phyloP scores from a whole-genome alignment of 2,888 invertebrate species.

The Trimorus sp. region DNA sequence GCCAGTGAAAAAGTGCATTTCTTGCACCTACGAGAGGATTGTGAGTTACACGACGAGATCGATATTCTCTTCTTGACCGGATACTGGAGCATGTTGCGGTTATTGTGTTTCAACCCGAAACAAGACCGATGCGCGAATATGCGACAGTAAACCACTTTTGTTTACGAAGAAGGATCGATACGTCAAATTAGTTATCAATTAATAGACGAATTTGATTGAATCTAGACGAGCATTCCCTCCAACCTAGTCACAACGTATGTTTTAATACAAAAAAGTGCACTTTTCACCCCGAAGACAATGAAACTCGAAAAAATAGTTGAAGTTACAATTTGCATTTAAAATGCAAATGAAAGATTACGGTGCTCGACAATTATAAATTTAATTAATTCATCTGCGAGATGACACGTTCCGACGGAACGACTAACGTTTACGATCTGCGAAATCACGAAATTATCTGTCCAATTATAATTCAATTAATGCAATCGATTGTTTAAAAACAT shows the following conservation, averaged over 20 bases:
- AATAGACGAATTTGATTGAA: not conserved
- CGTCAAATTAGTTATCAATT: slow-evolving; percentile 15
- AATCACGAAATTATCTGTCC: slow-evolving; percentile 2
- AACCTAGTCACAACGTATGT: no score
- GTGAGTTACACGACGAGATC: slow-evolving; percentile 36
- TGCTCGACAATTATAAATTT: not conserved
- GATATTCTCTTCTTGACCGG: slow-evolving; percentile 47
- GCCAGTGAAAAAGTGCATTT: slow-evolving; percentile 26
- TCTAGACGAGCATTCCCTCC: not conserved
- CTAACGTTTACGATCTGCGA: not conserved
- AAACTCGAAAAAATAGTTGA: not conserved
- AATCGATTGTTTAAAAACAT: not conserved
- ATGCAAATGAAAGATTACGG: no score
- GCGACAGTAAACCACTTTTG: slow-evolving; percentile 29
- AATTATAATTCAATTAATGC: slow-evolving; percentile 11
- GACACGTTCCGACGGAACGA: not conserved
- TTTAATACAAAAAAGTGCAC: not conserved
- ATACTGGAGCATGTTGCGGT: slow-evolving; percentile 50
- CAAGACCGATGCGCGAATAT: slow-evolving; percentile 45
- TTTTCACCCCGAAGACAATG: not conserved
- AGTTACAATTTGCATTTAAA: not conserved
- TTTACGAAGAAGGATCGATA: slow-evolving; percentile 13
- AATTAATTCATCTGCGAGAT: slow-evolving; percentile 2
- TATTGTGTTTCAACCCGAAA: slow-evolving; percentile 54
- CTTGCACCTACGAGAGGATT: slow-evolving; percentile 28